phyloP scores from a whole-genome alignment of 2,113 vertebrate species.

The Upupa epops region DNA sequence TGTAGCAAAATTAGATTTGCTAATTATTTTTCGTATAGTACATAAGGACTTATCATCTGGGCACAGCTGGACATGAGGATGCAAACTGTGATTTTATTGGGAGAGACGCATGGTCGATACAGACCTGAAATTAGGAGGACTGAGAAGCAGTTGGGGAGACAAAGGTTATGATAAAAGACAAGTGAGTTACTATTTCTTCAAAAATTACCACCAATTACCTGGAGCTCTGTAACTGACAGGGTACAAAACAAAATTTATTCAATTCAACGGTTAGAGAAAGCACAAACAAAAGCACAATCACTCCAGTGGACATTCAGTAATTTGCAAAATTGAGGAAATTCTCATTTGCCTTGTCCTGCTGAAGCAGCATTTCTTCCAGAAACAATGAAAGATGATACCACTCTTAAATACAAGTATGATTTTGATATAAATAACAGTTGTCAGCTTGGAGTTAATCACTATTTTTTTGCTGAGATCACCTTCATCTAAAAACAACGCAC shows the following conservation, averaged over 20 bases:
- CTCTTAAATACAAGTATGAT: not conserved
- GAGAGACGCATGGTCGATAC: not conserved
- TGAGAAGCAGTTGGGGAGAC: not conserved
- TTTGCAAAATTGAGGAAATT: not conserved
- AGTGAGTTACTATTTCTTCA: not conserved
- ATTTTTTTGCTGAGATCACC: slow-evolving; percentile 47
- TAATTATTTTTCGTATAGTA: not conserved
- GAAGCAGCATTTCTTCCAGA: not conserved
- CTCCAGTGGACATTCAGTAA: not conserved
- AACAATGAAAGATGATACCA: not conserved
- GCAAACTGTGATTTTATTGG: not conserved
- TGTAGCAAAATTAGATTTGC: not conserved
- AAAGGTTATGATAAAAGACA: not conserved
- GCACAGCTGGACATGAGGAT: not conserved
- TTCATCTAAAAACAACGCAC: not conserved
- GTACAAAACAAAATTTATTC: not conserved
- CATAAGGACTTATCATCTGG: not conserved
- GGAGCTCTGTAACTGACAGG: not conserved
- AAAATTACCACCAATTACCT: not conserved
- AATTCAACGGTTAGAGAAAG: not conserved
- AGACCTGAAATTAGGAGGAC: not conserved
- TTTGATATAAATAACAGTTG: not conserved
- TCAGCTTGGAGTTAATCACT: not conserved
- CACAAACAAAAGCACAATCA: not conserved
- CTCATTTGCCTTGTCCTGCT: not conserved